These are phyloP conservation scores for Indicator indicator DNA, from an alignment of 2,113 vertebrate genomes.

Conservation along the genomic window DNA sequence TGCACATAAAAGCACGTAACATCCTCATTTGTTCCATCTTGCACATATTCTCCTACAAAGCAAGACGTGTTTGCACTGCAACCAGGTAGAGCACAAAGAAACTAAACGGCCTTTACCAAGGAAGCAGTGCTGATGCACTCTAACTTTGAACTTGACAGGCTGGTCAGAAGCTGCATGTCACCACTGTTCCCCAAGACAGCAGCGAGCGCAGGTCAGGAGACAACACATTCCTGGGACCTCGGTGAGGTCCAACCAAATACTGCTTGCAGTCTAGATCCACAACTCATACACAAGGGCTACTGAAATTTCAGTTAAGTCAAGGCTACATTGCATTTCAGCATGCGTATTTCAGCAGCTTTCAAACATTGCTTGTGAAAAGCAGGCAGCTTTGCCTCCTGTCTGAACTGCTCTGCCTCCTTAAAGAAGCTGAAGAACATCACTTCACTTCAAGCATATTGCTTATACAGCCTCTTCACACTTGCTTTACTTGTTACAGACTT, in stretches of 20 bases:
- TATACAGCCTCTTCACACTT: not conserved
- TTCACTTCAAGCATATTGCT: not conserved
- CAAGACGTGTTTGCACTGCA: not conserved
- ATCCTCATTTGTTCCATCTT: not conserved
- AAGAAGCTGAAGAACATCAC: not conserved
- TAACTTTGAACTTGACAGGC: not conserved
- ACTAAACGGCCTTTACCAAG: not conserved
- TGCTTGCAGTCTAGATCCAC: not conserved
- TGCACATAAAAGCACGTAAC: not conserved
- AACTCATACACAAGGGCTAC: not conserved
- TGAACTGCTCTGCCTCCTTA: not conserved
- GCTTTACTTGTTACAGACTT: not conserved
- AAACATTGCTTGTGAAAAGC: not conserved
- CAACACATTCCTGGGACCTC: not conserved
- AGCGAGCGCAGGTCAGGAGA: not conserved
- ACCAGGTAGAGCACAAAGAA: not conserved
- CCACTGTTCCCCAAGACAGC: not conserved
- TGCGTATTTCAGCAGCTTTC: not conserved
- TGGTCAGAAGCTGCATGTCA: not conserved
- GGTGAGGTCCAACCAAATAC: not conserved
- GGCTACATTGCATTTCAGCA: not conserved
- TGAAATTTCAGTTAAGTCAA: not conserved
- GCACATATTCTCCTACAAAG: not conserved
- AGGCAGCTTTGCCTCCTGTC: fast-evolving
- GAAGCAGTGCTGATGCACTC: not conserved